Base-by-base conservation (phyloP, 1,140 invertebrate species). In the Micrasema minimum region DNA sequence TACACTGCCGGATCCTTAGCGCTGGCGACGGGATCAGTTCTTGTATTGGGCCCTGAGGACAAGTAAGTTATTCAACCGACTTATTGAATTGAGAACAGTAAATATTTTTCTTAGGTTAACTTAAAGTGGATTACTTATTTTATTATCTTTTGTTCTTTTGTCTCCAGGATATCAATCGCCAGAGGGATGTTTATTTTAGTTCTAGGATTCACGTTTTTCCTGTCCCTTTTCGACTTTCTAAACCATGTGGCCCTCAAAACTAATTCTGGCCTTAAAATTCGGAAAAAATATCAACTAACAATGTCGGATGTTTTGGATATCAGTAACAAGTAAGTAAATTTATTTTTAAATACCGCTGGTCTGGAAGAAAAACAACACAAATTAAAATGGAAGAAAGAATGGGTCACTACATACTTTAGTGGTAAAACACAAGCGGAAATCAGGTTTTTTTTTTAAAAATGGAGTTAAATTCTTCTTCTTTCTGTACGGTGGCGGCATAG, bases 251-350 rank as follows among this genome's bases (percentile, higher is more conserved):
- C 86, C 12, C 78, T 89, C 69, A 85, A 85, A 72, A 90, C 88
- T 11, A 79, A 77, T 43, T 78, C 79, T 4, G 89, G 89, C 2
- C 78, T 83, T 16, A 81, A 84, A 14, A 83, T 89, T 61, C 78
- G 87, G 0, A 85, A 85, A 75, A 87, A 87, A 74, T 89, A 89
- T 79, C 82, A 86, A 35, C 82, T 91, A 1, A 85, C 84, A 72
- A 81, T 84, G 72, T 86, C 86, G 48, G 89, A 90, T 74, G 87
- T 89, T 9, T 80, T 89, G 61, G 90, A 91, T 77, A 90, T 90
- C 76, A 89, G 86, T 59, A 90, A 90, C 80, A 91, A 91, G 89
- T 91, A 77, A 86, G 87, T 85, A n/a, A 31, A 48, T n/a, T n/a
- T n/a, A n/a, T n/a, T n/a, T n/a, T n/a, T n/a, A n/a, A n/a, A n/a